phyloP scores from a whole-genome alignment of 2,888 invertebrate genomes.

The Aphrophora alni region DNA sequence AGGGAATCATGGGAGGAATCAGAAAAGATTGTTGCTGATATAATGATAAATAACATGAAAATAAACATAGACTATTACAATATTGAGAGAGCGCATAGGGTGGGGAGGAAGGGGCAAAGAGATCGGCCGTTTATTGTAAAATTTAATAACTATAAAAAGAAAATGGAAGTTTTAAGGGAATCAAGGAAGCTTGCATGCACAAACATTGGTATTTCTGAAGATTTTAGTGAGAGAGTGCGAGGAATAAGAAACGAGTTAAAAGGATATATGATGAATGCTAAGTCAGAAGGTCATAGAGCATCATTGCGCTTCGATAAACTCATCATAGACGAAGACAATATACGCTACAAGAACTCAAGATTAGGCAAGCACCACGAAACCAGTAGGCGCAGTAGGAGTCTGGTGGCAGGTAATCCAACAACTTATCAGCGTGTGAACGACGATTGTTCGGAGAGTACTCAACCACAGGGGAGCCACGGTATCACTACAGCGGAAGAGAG shows the following conservation, averaged over 20 bases:
- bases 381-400: too few relatives aligned
- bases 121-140: conserved; percentile 4
- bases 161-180: background rate
- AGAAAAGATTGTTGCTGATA: background rate
- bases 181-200: background rate
- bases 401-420: background rate
- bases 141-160: conserved; percentile 1
- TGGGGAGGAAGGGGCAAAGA: background rate
- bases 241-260: background rate
- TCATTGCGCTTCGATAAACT: background rate
- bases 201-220: background rate
- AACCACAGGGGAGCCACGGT: too few relatives aligned
- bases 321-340: background rate
- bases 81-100: conserved; percentile 12
- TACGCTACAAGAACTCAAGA: background rate
- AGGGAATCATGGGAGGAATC: background rate
- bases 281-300: background rate
- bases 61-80: background rate
- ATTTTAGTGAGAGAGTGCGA: background rate
- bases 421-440: conserved; percentile 26
- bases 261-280: background rate
- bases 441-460: background rate
- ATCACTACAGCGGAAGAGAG: too few relatives aligned
- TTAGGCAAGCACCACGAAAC: too few relatives aligned
- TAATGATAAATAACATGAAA: background rate